Evolutionary conservation across 2,888 invertebrate genomes (phyloP).

Genomic region (Rotaria sp.): DNA sequence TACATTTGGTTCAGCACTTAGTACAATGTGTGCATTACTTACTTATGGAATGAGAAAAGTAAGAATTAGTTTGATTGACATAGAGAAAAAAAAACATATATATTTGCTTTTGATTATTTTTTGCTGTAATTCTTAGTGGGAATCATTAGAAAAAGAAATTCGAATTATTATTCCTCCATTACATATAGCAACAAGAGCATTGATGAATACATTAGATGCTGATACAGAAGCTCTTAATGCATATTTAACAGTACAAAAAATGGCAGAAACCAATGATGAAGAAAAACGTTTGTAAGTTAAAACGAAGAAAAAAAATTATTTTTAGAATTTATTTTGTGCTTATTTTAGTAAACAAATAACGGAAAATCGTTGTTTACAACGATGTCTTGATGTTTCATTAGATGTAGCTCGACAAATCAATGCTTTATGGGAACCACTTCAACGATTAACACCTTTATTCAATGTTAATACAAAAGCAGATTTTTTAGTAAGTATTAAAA

Average conservation of each 20-base stretch:
- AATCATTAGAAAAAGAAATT: conserved; percentile 56
- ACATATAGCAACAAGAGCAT: conserved; percentile 56
- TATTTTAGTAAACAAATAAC: conserved; percentile 52
- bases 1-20: conserved; percentile 59
- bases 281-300: conserved; percentile 51
- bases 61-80: not conserved
- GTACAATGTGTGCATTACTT: conserved; percentile 59
- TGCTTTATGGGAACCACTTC: conserved; percentile 56
- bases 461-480: conserved; percentile 60
- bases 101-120: not conserved
- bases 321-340: not conserved
- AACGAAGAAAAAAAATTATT: too few relatives aligned
- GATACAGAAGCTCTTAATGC: conserved; percentile 59
- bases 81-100: not conserved
- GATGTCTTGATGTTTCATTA: conserved; percentile 58
- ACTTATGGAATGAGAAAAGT: conserved; percentile 57
- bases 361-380: conserved; percentile 55
- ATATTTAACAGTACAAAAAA: conserved; percentile 55
- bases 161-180: conserved; percentile 56
- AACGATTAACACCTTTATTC: conserved; percentile 55
- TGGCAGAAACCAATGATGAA: conserved; percentile 54
- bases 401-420: conserved; percentile 55
- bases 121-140: conserved; percentile 47
- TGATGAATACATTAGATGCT: conserved; percentile 58
- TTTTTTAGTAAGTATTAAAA: conserved; percentile 51